A percentile compares a stretch with the other conserved stretches of the same genome.
Conservation (phyloP, 2,797 vertebrate species). For the Danio choprae region DNA sequence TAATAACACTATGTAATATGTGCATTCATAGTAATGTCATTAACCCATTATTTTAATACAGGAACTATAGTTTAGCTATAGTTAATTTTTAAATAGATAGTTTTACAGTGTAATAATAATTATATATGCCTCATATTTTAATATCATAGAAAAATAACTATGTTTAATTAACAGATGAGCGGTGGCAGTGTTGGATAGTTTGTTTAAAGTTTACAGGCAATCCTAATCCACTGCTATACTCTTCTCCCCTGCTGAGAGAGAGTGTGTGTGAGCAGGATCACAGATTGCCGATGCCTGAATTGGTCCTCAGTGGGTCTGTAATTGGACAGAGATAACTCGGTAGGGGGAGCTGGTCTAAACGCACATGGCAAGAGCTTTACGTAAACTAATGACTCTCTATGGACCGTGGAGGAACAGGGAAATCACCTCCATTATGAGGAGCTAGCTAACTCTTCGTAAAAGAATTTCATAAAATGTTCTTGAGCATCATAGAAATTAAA, state of each 20-base stretch:
- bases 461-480: conserved; percentile 41
- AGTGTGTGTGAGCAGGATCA: conserved; percentile 7
- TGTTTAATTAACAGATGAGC: no score
- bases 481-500: conserved; percentile 18
- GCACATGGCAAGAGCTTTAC: conserved; percentile 39
- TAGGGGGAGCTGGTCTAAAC: conserved; percentile 31
- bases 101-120: no score
- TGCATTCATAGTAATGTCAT: no score
- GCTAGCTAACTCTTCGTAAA: conserved; percentile 26
- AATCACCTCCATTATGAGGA: conserved; percentile 48
- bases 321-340: conserved; percentile 50
- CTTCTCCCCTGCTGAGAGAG: conserved; percentile 3
- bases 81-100: no score
- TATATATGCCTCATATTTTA: no score
- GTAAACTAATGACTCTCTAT: conserved; percentile 50
- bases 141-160: no score
- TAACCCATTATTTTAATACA: no score
- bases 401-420: conserved; percentile 27
- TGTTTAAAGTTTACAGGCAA: neutral
- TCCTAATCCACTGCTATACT: neutral
- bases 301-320: conserved; percentile 41
- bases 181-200: neutral
- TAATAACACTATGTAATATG: no score
- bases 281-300: conserved; percentile 33
- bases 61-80: no score